These are phyloP conservation scores for Rhagonycha fulva DNA, from an alignment of 2,888 invertebrate species.

Conservation along the genomic window DNA sequence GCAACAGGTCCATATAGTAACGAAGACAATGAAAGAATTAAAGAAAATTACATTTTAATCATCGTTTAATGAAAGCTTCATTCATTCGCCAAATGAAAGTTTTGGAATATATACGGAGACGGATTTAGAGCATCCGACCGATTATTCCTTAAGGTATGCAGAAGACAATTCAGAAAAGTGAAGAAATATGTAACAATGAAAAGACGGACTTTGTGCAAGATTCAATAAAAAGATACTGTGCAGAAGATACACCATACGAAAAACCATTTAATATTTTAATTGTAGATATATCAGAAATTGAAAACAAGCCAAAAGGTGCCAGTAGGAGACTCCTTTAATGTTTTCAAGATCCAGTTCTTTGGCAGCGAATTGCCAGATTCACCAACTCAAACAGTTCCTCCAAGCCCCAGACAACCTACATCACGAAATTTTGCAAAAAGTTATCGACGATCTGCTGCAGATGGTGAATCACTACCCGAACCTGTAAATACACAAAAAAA, in stretches of 20 bases:
- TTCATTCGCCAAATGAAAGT: slow-evolving; percentile 36
- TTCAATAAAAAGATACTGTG: slow-evolving; percentile 88
- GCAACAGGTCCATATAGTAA: background rate
- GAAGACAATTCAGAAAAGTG: slow-evolving; percentile 77
- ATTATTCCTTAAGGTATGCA: slow-evolving; percentile 87
- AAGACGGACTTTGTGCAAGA: slow-evolving; percentile 64
- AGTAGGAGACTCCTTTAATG: slow-evolving; percentile 90
- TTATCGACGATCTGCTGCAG: slow-evolving; percentile 35
- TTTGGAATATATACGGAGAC: slow-evolving; percentile 83
- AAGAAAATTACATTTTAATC: no score
- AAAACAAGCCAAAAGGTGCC: slow-evolving; percentile 36
- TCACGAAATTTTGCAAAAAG: slow-evolving; percentile 38
- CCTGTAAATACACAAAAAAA: slow-evolving; percentile 38
- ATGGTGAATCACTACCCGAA: slow-evolving; percentile 49
- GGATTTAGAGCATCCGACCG: slow-evolving; percentile 89
- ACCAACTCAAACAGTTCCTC: slow-evolving; percentile 82
- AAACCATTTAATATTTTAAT: slow-evolving; percentile 81
- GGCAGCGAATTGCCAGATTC: slow-evolving; percentile 93
- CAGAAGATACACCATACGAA: slow-evolving; percentile 85
- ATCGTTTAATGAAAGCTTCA: no score
- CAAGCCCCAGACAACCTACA: slow-evolving; percentile 60
- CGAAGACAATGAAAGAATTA: background rate
- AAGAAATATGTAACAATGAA: slow-evolving; percentile 53
- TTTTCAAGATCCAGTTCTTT: slow-evolving; percentile 92
- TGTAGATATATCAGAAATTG: slow-evolving; percentile 50